Evolutionary conservation across 2,888 invertebrate genomes (phyloP).

Genomic region (Nezara viridula): DNA sequence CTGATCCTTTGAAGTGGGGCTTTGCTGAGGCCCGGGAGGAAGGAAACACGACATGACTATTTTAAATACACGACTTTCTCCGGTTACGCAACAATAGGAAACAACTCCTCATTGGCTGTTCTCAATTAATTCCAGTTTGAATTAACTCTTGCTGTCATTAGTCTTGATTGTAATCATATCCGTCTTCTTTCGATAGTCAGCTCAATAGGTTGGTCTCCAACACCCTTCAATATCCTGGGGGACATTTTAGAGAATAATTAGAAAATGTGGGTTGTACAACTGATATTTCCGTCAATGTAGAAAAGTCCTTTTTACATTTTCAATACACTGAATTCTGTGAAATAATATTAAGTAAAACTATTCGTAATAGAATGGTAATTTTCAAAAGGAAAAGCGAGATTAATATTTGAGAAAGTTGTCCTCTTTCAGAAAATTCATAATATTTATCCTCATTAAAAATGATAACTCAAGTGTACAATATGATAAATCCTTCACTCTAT

Average conservation of each 20-base stretch:
- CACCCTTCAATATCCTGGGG: not conserved
- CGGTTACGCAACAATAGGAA: slow-evolving; percentile 5
- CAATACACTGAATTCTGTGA: no score
- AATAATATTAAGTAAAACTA: no score
- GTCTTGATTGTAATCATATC: slow-evolving; percentile 26
- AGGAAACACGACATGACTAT: slow-evolving; percentile 20
- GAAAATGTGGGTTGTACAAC: not conserved
- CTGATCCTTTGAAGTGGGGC: not conserved
- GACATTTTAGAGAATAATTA: not conserved
- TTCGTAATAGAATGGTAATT: no score
- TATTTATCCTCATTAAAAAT: no score
- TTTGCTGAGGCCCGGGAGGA: not conserved
- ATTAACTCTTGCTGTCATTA: slow-evolving; percentile 22
- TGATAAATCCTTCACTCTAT: no score
- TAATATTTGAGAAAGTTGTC: no score
- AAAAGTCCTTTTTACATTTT: no score
- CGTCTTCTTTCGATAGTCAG: not conserved
- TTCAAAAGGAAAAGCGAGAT: no score
- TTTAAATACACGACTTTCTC: slow-evolving; percentile 31
- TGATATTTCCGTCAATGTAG: not conserved
- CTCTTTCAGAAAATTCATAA: no score
- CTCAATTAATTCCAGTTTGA: slow-evolving; percentile 1
- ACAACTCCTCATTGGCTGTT: slow-evolving; percentile 10
- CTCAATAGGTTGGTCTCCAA: not conserved
- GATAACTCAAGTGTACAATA: no score